Base-by-base conservation (phyloP, 2,113 vertebrate genomes). In the Cichladusa arquata region DNA sequence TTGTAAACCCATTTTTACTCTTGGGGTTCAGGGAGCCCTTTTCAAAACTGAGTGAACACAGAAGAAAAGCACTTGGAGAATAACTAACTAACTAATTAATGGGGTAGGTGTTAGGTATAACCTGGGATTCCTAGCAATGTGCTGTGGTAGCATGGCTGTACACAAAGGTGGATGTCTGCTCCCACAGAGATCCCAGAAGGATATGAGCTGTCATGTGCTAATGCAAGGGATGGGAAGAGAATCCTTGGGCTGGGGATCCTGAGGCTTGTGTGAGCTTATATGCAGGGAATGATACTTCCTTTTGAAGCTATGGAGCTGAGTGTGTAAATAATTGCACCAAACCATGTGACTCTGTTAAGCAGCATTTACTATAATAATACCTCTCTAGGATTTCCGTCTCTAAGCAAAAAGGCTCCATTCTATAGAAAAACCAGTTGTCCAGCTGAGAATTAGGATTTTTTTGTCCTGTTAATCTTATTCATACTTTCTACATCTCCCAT, bases 181-280 rank as follows among this genome's bases (percentile, higher is more conserved):
- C n/a, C 28, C 64, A 10, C 29, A 47, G 76, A 57, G 64, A 33
- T 78, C 51, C 47, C 69, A 54, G 42, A 51, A 76, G 87, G 33
- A n/a, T 67, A 12, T 57, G 57, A 86, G 17, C 57, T 70, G 47
- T 58, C n/a, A 17, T 1, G 17, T 47, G 15, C 24, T 66, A 40
- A n/a, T 42, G 24, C n/a, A 51, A 61, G 61, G 50, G 8, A 22
- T 54, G 42, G 56, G 62, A 79, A 70, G 24, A 69, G 57, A 72
- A 93, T 42, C 56, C 0, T 0, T 15, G 62, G 61, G 19, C 73
- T 0, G 0, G 40, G 42, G 7, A 79, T 78, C 42, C 56, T 76
- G 24, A 42, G 33, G 17, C 13, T 11, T 64, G 10, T 56, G 34
- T 28, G 70, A 56, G 29, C 44, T 81, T 38, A 7, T 40, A 23